A percentile compares a stretch with the other conserved stretches of the same genome.
phyloP scores from a whole-genome alignment of 2,888 invertebrate species.

The Drosophila meridionalis region DNA sequence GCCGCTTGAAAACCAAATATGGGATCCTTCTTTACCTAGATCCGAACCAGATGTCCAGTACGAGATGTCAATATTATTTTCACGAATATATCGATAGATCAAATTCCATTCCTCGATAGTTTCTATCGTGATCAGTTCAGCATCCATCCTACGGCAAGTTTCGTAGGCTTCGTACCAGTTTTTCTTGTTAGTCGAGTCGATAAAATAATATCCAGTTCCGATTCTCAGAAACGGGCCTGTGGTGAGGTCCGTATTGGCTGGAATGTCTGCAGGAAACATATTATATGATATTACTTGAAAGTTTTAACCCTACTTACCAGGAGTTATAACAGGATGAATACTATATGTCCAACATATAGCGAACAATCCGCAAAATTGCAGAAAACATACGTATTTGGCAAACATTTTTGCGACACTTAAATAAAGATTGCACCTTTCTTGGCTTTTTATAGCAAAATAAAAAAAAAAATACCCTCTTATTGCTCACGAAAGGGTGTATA shows the following conservation, averaged over 20 bases:
- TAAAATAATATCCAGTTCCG: slow-evolving; percentile 20
- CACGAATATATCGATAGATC: background rate
- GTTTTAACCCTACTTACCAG: background rate
- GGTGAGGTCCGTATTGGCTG: background rate
- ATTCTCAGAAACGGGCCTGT: background rate
- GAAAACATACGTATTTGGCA: background rate
- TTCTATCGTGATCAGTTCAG: slow-evolving; percentile 27
- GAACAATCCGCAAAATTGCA: background rate
- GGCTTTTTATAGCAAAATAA: background rate
- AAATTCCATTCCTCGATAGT: background rate
- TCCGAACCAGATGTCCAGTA: slow-evolving; percentile 30
- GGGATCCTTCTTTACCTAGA: background rate
- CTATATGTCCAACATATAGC: background rate
- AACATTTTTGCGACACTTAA: background rate
- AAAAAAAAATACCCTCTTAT: background rate
- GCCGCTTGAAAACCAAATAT: slow-evolving; percentile 20
- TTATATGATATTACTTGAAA: too few species aligned
- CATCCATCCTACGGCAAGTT: slow-evolving; percentile 8
- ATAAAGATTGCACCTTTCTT: background rate
- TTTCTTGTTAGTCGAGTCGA: background rate
- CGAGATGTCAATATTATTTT: background rate
- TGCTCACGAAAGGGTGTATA: too few species aligned
- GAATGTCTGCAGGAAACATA: background rate
- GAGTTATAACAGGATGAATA: background rate
- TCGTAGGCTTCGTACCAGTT: slow-evolving; percentile 29